These are phyloP conservation scores for Phrynocephalus guinanensis DNA, from an alignment of 2,797 vertebrate genomes.

Conservation along the genomic window DNA sequence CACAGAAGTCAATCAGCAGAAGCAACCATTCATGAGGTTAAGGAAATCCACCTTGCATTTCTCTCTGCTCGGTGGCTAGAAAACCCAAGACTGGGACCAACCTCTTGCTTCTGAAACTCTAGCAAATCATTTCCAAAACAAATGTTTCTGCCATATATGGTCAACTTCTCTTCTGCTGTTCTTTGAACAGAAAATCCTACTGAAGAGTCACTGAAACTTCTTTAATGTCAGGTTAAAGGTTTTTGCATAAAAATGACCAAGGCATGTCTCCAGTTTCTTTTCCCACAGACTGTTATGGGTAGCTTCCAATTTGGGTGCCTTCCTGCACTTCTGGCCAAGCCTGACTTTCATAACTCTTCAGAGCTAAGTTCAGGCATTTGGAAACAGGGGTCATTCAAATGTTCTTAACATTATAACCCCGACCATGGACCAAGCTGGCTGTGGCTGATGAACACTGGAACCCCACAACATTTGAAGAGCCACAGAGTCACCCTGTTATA, in stretches of 20 bases:
- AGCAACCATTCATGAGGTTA: background rate
- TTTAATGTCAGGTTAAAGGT: background rate
- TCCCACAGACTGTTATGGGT: background rate
- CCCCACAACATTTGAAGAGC: background rate
- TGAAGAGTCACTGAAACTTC: background rate
- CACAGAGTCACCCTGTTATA: background rate
- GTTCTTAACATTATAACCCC: background rate
- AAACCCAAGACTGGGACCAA: background rate
- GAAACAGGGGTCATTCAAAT: background rate
- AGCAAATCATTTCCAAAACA: conserved; percentile 4
- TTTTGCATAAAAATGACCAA: conserved; percentile 2
- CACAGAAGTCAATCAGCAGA: background rate
- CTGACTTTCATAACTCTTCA: background rate
- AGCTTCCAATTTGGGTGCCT: background rate
- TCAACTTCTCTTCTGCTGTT: background rate
- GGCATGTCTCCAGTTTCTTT: background rate
- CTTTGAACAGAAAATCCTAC: conserved; percentile 1
- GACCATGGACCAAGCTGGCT: background rate
- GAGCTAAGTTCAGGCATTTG: background rate
- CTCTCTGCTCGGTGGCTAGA: background rate
- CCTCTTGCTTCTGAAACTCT: background rate
- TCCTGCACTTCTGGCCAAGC: background rate
- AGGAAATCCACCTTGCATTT: background rate
- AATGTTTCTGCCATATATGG: background rate
- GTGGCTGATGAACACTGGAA: background rate